Evolutionary conservation across 1,140 invertebrate species (phyloP).

Genomic region (Brachionus rotundiformis): DNA sequence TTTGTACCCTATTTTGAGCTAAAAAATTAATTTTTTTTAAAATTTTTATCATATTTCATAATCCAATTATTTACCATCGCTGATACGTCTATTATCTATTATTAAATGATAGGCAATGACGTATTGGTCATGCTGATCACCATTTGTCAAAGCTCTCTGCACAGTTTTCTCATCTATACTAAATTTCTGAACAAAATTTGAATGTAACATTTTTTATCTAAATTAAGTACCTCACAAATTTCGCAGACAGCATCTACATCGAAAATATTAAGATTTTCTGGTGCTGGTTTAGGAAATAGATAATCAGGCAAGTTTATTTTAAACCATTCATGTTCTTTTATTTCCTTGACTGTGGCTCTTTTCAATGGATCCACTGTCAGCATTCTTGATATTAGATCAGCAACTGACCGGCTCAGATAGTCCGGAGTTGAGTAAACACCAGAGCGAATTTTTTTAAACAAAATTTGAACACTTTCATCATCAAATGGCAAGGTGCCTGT

Average conservation of each 20-base stretch:
- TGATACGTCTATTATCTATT: slow-evolving; percentile 94
- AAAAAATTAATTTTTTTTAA: slow-evolving; percentile 10
- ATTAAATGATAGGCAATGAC: slow-evolving; percentile 98
- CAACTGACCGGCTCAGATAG: slow-evolving; percentile 93
- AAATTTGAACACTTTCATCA: slow-evolving; percentile 93
- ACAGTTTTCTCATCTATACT: slow-evolving; percentile 90
- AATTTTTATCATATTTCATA: background rate
- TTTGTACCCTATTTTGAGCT: slow-evolving; percentile 74
- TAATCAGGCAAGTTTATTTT: slow-evolving; percentile 92
- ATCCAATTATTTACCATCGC: slow-evolving; percentile 69
- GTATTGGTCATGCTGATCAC: slow-evolving; percentile 88
- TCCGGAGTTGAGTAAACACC: slow-evolving; percentile 97
- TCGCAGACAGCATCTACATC: slow-evolving; percentile 92
- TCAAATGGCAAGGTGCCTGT: slow-evolving; percentile 99
- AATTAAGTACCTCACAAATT: slow-evolving; percentile 72
- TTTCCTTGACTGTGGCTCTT: slow-evolving; percentile 91
- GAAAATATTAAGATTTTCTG: slow-evolving; percentile 93
- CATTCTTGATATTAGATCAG: slow-evolving; percentile 91
- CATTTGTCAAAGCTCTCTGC: slow-evolving; percentile 84
- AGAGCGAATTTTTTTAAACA: slow-evolving; percentile 89
- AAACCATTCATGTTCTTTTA: slow-evolving; percentile 98
- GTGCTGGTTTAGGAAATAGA: slow-evolving; percentile 90
- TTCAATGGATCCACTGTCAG: slow-evolving; percentile 98
- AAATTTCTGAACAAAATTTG: slow-evolving; percentile 75
- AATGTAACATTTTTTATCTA: background rate